Conservation (phyloP, 2,797 vertebrate species). For the Channa striata region DNA sequence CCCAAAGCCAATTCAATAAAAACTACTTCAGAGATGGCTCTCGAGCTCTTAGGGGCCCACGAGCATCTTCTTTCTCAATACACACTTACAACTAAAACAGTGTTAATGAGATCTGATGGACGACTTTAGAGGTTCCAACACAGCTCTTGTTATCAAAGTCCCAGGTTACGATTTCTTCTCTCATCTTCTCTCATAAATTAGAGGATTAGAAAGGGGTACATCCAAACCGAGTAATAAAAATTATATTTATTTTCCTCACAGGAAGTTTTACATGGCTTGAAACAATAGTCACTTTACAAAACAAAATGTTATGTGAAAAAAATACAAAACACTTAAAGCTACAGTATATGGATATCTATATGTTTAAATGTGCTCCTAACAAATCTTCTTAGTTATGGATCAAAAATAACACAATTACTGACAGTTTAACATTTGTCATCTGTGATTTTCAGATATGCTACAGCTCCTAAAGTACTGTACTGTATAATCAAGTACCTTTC, state of each 20-base stretch:
- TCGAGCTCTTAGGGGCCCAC: conserved; percentile 51
- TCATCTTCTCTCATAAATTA: conserved; percentile 23
- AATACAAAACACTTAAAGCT: background rate
- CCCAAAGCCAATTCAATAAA: conserved; percentile 64
- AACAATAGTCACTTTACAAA: conserved; percentile 1
- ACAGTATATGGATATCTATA: too few species aligned
- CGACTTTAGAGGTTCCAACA: conserved; percentile 27
- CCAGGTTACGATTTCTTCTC: conserved; percentile 21
- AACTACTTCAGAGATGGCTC: conserved; percentile 55
- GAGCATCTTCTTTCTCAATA: conserved; percentile 42
- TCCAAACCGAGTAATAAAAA: conserved; percentile 9
- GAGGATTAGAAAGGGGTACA: background rate
- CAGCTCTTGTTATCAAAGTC: conserved; percentile 30
- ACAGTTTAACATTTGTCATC: too few species aligned
- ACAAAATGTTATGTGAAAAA: too few species aligned
- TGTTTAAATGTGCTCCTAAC: too few species aligned
- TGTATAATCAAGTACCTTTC: background rate
- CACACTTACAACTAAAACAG: conserved; percentile 38
- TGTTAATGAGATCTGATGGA: conserved; percentile 49
- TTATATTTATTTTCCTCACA: background rate
- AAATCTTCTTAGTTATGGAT: too few species aligned
- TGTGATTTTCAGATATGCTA: too few species aligned
- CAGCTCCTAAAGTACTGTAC: too few species aligned
- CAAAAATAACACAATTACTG: too few species aligned
- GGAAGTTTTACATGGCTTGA: background rate